These are phyloP conservation scores for Platichthys flesus DNA, from an alignment of 2,113 vertebrate genomes.

Conservation along the genomic window DNA sequence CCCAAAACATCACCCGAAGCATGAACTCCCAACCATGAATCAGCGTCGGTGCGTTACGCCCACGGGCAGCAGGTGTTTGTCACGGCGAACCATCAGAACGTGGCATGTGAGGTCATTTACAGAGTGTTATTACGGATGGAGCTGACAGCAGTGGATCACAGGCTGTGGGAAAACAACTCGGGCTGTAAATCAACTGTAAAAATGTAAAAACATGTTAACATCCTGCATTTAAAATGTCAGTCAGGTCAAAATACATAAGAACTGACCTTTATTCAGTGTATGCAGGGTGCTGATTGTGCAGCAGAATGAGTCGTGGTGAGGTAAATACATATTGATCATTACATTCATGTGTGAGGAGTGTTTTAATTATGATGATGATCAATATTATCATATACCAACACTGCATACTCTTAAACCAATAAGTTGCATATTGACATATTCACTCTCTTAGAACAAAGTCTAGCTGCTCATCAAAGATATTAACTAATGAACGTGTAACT, in stretches of 20 bases:
- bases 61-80: conserved; percentile 13
- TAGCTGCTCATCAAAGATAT: too few species aligned
- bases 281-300: background rate
- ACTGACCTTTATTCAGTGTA: background rate
- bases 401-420: too few species aligned
- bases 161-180: background rate
- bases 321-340: too few species aligned
- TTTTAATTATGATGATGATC: too few species aligned
- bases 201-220: background rate
- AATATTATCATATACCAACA: too few species aligned
- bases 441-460: too few species aligned
- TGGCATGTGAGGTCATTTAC: background rate
- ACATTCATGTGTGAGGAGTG: too few species aligned
- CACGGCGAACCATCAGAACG: background rate
- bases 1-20: background rate
- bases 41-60: background rate
- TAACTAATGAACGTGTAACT: too few species aligned
- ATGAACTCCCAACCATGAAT: background rate
- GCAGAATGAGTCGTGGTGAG: too few species aligned
- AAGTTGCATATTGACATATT: too few species aligned
- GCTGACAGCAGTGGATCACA: conserved; percentile 2
- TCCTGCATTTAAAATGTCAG: background rate
- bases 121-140: conserved; percentile 1
- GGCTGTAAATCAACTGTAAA: conserved; percentile 1
- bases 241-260: background rate